Evolutionary conservation across 2,113 vertebrate species (phyloP), one percentile per base, ranked within the genome.

Genomic region (Miniopterus natalensis): DNA sequence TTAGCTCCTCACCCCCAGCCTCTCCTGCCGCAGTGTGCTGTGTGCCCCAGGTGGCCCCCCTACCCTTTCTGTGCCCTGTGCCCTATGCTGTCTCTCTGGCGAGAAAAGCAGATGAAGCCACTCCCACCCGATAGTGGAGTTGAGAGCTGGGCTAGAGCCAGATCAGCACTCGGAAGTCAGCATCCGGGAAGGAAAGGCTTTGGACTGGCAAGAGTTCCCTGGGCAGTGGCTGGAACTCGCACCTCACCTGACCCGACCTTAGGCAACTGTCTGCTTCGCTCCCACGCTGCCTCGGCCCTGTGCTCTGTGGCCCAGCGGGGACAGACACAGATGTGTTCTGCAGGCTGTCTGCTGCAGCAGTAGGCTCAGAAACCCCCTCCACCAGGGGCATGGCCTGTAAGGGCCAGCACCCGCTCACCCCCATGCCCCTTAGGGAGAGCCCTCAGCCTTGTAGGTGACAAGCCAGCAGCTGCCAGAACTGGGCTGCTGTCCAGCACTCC

Each of bases 141-240:
- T 61, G 13, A 25, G 47, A 95, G 66, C 83, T 66, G 55, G 66
- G 31, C 59, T 55, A 2, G 53, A 88, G 73, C 85, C 96, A 94
- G 25, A 51, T 47, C 18, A 73, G 89, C 86, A 81, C 86, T 91
- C 13, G 4, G 91, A 94, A 88, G n/a, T 42, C 81, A 88, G 85
- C 85, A 70, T 83, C 68, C 6, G 0, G 91, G 55, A 94, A 85
- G 70, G 71, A n/a, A 65, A 55, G 74, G 66, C 65, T 83, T 86
- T 18, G n/a, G 66, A 27, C 47, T 10, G 79, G 63, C 93, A 40
- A 6, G 61, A 29, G 42, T 27, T 73, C 51, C 86, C 77, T 81
- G 81, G 70, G 47, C 61, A 42, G 47, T 11, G 21, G 53, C 53
- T 9, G 20, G 81, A n/a, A 51, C 40, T 73, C 53, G 73, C 17